phyloP scores from a whole-genome alignment of 2,797 vertebrate species.

The Amblyraja radiata region DNA sequence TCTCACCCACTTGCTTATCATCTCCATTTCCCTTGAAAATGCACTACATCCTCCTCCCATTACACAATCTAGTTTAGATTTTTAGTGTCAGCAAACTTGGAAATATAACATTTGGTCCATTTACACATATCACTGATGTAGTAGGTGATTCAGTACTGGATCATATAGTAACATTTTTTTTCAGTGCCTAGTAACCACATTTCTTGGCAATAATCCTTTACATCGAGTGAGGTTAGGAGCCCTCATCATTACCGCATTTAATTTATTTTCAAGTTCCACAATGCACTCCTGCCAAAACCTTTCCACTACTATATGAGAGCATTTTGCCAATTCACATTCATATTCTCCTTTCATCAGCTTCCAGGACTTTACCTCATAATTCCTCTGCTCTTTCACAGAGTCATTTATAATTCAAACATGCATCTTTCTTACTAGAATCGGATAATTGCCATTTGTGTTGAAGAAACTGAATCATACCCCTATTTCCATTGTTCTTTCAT shows the following conservation, averaged over 20 bases:
- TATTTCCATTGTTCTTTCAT: neutral
- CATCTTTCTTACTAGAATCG: neutral
- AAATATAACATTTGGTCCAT: too few species aligned
- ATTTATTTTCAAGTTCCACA: neutral
- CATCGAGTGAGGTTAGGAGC: neutral
- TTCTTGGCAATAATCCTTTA: neutral
- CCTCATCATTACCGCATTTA: neutral
- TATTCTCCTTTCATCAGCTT: constrained; percentile 7
- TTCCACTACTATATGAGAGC: neutral
- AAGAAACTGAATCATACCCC: neutral
- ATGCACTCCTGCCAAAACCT: neutral
- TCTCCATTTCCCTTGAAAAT: too few species aligned
- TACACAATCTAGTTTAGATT: too few species aligned
- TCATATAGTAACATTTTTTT: too few species aligned
- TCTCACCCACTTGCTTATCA: too few species aligned
- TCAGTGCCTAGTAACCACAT: too few species aligned
- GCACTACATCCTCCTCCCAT: too few species aligned
- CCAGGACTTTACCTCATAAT: neutral
- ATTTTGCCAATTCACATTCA: neutral
- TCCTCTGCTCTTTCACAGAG: neutral
- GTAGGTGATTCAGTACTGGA: too few species aligned
- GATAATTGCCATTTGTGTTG: neutral
- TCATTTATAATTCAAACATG: neutral
- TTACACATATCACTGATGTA: too few species aligned
- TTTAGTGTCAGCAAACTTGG: too few species aligned